Evolutionary conservation across 2,797 vertebrate species (phyloP), one percentile per base, ranked within the genome.

Genomic region (Thalassophryne amazonica): DNA sequence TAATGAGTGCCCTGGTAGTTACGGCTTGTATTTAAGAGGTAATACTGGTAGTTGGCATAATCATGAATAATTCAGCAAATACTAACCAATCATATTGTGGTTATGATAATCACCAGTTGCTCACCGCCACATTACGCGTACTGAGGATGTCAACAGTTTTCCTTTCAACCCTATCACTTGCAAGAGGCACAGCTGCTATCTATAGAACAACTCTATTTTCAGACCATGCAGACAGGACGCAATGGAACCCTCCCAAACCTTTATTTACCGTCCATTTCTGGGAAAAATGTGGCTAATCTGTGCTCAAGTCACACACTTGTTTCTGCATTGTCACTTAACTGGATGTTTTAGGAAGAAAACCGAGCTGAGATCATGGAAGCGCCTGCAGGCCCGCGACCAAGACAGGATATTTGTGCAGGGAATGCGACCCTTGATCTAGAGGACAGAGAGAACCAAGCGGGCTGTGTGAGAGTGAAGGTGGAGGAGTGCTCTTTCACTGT

Each of bases 401-500:
- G 54, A 34, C 50, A 1, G 53, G 59, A 68, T 19, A 32, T 51
- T 14, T 60, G 20, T 36, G 59, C 28, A 0, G 65, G 38, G 56
- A 77, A 70, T 41, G 29, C 18, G 10, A 58, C 23, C 48, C 54
- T 55, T 20, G 60, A 52, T 48, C 45, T 10, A 25, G 60, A 19
- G 38, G 52, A 60, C 34, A 23, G 21, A 42, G 76, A 50, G n/a
- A 29, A 24, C 1, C 42, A 23, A 0, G 64, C 50, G 0, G 83
- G 63, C 49, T 25, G 37, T 2, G 78, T 98, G 71, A 69, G 71
- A 52, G 91, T 98, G 51, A 79, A 83, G 33, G 93, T 99, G 72
- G 94, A 92, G 33, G 90, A 85, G 27, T 89, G 91, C 43, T 81
- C 84, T 1, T 97, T 99, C 72, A 79, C 70, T 0, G 88, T 91